These are phyloP conservation scores for Phalloptychus januarius DNA, from an alignment of 2,797 vertebrate species.

Conservation along the genomic window DNA sequence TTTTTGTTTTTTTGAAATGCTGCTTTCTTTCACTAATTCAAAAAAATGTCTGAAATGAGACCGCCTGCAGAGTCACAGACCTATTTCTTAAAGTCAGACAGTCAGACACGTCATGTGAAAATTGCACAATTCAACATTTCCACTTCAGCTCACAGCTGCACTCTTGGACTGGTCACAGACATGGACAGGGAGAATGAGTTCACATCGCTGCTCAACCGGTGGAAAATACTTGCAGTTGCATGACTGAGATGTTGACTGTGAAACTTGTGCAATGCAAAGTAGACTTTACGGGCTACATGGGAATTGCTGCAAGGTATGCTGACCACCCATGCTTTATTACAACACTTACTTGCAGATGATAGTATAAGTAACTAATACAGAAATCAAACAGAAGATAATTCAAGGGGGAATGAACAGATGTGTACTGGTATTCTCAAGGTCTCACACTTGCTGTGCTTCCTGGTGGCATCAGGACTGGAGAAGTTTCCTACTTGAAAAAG, in stretches of 20 bases:
- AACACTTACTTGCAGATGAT: slow-evolving; percentile 30
- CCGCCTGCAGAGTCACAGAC: slow-evolving; percentile 55
- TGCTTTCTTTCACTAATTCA: slow-evolving; percentile 54
- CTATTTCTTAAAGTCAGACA: slow-evolving; percentile 50
- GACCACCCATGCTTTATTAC: slow-evolving; percentile 33
- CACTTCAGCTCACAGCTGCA: slow-evolving; percentile 64
- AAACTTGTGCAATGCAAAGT: slow-evolving; percentile 49
- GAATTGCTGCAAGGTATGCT: slow-evolving; percentile 35
- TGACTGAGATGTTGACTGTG: slow-evolving; percentile 51
- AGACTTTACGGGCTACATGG: slow-evolving; percentile 41
- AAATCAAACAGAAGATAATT: slow-evolving; percentile 13
- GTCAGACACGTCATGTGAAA: slow-evolving; percentile 62
- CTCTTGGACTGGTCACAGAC: slow-evolving; percentile 45
- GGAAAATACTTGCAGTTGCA: slow-evolving; percentile 65
- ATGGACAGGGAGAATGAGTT: slow-evolving; percentile 48
- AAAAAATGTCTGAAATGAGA: slow-evolving; percentile 54
- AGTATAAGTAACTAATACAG: slow-evolving; percentile 18
- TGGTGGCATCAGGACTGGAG: slow-evolving; percentile 3
- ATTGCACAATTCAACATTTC: slow-evolving; percentile 65
- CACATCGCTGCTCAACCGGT: slow-evolving; percentile 35
- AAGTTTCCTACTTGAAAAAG: not conserved
- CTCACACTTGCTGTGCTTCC: slow-evolving; percentile 35
- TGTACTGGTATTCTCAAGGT: slow-evolving; percentile 29
- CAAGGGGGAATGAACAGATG: slow-evolving; percentile 9
- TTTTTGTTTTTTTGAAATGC: slow-evolving; percentile 46